Base-by-base conservation (phyloP, 2,797 vertebrate species). In the Acanthurus tractus region DNA sequence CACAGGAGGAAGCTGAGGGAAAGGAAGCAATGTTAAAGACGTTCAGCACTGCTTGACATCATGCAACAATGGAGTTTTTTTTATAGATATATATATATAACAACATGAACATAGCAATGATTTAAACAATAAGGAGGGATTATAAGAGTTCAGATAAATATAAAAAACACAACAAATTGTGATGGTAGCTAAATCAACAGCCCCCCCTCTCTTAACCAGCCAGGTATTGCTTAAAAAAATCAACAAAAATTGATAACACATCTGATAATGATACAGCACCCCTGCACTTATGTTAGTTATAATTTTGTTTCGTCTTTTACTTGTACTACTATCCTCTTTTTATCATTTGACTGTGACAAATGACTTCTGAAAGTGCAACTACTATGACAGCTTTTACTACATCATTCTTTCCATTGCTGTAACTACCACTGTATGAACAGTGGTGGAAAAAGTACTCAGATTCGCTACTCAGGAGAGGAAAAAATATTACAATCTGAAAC, bases 1-100 rank as follows among this genome's bases (percentile, higher is more conserved):
- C 91, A 89, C 82, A 77, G 63, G 91, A 84, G 87, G 87, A 86
- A 73, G 88, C 82, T 83, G 59, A 10, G 74, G 75, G 42, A 44
- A 76, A 74, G 34, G 56, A 64, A 25, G 29, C 29, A 63, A 11
- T 36, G 6, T 6, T 42, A 14, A 7, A 59, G n/a, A 45, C 1
- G 59, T 44, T 22, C 1, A 6, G 36, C 20, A 54, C 14, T 8
- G 8, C 22, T 8, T 57, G 1, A 34, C 23, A 50, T 56, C 3
- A 56, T 15, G n/a, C 3, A 59, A n/a, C 2, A 55, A 0, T 63
- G 6, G 6, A 25, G 69, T 22, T 29, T 9, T 1, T 23, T 49
- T 56, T 25, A 36, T 56, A n/a, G n/a, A n/a, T n/a, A n/a, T n/a
- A n/a, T n/a, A n/a, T 2, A 13, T 6, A 70, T 13, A 6, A 66